Evolutionary conservation across 2,888 invertebrate genomes (phyloP), one percentile per base, ranked within the genome.

Genomic region (Platypus cylindrus): DNA sequence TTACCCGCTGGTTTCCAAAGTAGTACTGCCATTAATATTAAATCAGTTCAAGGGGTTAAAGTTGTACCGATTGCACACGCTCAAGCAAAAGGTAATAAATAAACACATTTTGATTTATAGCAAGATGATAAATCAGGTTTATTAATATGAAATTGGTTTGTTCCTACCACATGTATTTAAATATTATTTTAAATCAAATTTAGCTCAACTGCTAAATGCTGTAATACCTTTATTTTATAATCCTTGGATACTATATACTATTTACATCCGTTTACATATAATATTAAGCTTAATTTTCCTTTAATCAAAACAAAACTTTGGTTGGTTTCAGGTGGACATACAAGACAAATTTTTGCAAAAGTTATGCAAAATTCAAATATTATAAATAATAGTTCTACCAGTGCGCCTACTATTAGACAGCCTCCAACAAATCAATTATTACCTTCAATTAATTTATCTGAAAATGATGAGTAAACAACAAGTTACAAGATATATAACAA

Each of bases 1-100:
- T 56, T 75, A 35, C 73, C 74, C n/a, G 68, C 70, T 5, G 70
- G 68, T 20, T 69, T 73, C 52, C 71, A 71, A 55, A 70, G 71
- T 14, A n/a, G n/a, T n/a, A 67, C 68, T 3, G 64, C 70, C 16
- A 63, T 73, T 36, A 73, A 73, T 52, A 64, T 75, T 12, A 75
- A 75, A 53, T 66, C 71, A 7, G 52, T 74, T 40, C 72, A 73
- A 56, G 71, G 69, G 7, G 64, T 75, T 36, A 74, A 74, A 56
- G 72, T 74, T 35, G 72, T 74, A 40, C 71, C 71, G 1, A 54
- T 71, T 36, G 59, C 64, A 14, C 64, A 64, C 46, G 57, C 62
- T 35, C 61, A 61, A 41, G 48, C 47, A n/a, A 57, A 62, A 45
- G 51, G 49, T 17, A 50, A 53, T 46, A 26, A 20, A 20, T 20